These are phyloP conservation scores for Nezara viridula DNA, from an alignment of 2,888 invertebrate species.

Conservation along the genomic window DNA sequence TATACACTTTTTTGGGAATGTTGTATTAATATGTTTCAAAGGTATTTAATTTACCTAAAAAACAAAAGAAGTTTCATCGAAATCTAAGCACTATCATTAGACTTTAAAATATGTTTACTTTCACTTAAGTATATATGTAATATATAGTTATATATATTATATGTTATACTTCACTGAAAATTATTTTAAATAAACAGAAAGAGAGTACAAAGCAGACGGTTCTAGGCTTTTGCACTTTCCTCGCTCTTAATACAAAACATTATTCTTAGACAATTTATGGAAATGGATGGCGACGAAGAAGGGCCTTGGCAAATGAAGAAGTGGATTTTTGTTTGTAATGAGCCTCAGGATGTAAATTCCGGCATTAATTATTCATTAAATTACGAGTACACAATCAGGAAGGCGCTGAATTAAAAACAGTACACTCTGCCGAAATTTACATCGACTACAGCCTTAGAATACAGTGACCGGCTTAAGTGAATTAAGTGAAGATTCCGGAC, in stretches of 20 bases:
- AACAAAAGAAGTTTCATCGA: too few relatives aligned
- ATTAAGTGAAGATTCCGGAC: background rate
- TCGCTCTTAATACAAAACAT: background rate
- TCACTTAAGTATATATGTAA: too few relatives aligned
- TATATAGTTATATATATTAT: too few relatives aligned
- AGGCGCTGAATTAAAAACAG: background rate
- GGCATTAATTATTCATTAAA: background rate
- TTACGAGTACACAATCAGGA: background rate
- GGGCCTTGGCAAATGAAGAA: background rate
- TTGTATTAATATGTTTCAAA: too few relatives aligned
- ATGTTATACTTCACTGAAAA: too few relatives aligned
- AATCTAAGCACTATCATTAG: too few relatives aligned
- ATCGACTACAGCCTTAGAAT: background rate
- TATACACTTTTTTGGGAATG: too few relatives aligned
- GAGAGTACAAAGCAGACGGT: background rate
- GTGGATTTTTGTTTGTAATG: background rate
- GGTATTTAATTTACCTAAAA: too few relatives aligned
- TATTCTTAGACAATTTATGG: conserved; percentile 1
- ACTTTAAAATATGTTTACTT: too few relatives aligned
- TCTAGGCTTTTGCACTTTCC: background rate
- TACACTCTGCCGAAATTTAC: background rate
- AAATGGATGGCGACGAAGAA: background rate
- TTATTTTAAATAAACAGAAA: background rate
- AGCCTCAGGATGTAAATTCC: background rate
- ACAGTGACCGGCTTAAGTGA: background rate